Conservation (phyloP, 2,797 vertebrate species). For the Spondyliosoma cantharus region DNA sequence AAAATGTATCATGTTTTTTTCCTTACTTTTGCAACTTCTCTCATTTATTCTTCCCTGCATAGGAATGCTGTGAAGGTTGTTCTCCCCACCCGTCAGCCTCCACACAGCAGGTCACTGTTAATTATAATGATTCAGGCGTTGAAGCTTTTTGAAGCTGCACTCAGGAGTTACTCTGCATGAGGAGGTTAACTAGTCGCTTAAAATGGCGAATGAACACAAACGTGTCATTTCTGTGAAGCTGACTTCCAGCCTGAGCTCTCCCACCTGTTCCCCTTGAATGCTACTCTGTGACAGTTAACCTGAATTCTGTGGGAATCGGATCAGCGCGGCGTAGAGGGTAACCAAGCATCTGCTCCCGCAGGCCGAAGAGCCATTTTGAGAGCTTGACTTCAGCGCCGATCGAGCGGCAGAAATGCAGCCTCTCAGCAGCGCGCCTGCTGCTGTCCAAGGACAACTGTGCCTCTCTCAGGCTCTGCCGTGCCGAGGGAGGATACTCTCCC, state of each 20-base stretch:
- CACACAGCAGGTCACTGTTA: background rate
- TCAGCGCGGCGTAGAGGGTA: background rate
- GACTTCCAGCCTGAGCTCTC: conserved; percentile 1
- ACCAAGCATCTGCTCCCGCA: conserved; percentile 48
- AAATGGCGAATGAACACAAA: conserved; percentile 8
- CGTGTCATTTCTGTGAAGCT: conserved; percentile 7
- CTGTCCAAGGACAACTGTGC: conserved; percentile 41
- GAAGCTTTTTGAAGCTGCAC: background rate
- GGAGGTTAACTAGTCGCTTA: background rate
- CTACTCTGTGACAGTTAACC: conserved; percentile 34
- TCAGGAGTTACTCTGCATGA: background rate
- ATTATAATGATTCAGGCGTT: background rate
- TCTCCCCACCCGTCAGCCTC: background rate
- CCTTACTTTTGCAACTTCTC: background rate
- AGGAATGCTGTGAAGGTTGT: no score
- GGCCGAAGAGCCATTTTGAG: conserved; percentile 66
- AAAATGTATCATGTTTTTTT: background rate
- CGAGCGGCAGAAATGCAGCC: conserved; percentile 37
- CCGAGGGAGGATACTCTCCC: conserved; percentile 23
- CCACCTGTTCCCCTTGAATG: conserved; percentile 24
- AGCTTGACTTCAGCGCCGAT: conserved; percentile 51
- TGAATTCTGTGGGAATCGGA: conserved; percentile 34
- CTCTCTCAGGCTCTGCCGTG: conserved; percentile 33
- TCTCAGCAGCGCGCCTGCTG: conserved; percentile 38
- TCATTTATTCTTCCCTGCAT: background rate